These are phyloP conservation scores for Indicator maculatus DNA, from an alignment of 2,113 vertebrate genomes.

Conservation along the genomic window DNA sequence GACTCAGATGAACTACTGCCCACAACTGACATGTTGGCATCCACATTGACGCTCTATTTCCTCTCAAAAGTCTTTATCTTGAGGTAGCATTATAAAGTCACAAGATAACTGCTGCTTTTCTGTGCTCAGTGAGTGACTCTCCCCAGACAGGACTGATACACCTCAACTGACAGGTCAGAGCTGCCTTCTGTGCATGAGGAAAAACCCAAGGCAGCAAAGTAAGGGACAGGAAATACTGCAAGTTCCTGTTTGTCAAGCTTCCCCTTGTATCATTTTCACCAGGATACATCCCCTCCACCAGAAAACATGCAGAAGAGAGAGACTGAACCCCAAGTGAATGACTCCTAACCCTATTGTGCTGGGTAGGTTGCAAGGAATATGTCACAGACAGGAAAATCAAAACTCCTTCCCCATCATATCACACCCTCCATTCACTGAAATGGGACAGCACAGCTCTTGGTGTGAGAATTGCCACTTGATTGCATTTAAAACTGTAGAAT, in stretches of 20 bases:
- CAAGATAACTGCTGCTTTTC: not conserved
- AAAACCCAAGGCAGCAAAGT: not conserved
- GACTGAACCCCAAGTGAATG: not conserved
- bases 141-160: not conserved
- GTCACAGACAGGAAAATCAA: not conserved
- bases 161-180: not conserved
- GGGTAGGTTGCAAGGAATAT: not conserved
- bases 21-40: not conserved
- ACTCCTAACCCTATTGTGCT: not conserved
- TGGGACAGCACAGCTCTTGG: not conserved
- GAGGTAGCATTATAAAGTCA: not conserved
- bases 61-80: not conserved
- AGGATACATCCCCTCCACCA: fast-evolving
- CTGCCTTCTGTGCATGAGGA: not conserved
- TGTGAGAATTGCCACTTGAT: not conserved
- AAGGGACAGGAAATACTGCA: not conserved
- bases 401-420: not conserved
- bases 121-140: not conserved
- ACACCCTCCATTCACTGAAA: not conserved
- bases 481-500: not conserved
- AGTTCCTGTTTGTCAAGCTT: constrained; percentile 3
- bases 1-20: not conserved
- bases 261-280: not conserved
- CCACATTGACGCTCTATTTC: not conserved
- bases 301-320: not conserved